Base-by-base conservation (phyloP, 2,888 invertebrate genomes). In the Torymus tubicola region DNA sequence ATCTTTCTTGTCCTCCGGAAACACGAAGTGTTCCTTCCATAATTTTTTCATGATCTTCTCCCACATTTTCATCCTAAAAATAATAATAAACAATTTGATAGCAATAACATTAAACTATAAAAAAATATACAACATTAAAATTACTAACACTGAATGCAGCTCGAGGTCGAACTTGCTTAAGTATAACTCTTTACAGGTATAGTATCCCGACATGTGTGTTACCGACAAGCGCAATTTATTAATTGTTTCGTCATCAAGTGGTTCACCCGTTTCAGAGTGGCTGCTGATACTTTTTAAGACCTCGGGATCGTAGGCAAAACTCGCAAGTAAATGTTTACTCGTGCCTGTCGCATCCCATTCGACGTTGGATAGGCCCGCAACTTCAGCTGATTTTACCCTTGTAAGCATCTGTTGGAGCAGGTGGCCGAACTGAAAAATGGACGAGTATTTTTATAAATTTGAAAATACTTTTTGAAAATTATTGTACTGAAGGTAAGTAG, bases 281-380 rank as follows among this genome's bases (percentile, higher is more conserved):
- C 94, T 93, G 67, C 96, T 95, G 70, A 98, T 93, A 65, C 88
- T 90, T 68, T 92, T 90, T 53, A 94, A 88, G 2, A 92, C 90
- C 0, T 92, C 91, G 0, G 94, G 92, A 85, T 96, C 94, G 83
- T 94, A 94, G 10, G 97, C 91, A 91, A 96, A 97, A 88, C 95
- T 95, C 0, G 93, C 92, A 93, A 99, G 93, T 75, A 99, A 96
- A 85, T 96, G 93, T 0, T 96, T 95, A 81, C 96, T 95, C 0
- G 97, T 94, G 88, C 96, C 95, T 0, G 96, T 95, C 0, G 97
- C 96, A 91, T 99, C 99, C 97, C 97, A 98, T 92, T 99, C 99
- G 0, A 98, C 93, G 89, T 96, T 96, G 0, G 95, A 95, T 24
- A 96, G 91, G 0, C 98, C 98, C 2, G 97, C 94, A 0, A 97